phyloP scores from a whole-genome alignment of 1,140 invertebrate genomes.

The Pollicipes pollicipes region DNA sequence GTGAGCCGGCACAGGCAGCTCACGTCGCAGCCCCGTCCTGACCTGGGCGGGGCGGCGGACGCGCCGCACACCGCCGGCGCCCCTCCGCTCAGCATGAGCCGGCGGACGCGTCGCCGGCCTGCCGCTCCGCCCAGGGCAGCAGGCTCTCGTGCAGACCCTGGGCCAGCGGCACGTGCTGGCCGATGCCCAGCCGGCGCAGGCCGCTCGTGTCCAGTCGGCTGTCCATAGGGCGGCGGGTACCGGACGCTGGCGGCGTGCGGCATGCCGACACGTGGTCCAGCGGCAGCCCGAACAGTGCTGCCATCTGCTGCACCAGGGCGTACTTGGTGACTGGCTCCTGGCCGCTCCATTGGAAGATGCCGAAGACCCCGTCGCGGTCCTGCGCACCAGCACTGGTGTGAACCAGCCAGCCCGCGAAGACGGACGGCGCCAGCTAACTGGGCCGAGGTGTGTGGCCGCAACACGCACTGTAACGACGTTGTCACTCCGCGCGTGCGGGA shows the following conservation, averaged over 20 bases:
- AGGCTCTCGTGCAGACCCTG: slow-evolving; percentile 24
- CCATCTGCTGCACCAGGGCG: slow-evolving; percentile 34
- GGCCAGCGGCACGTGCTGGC: slow-evolving; percentile 28
- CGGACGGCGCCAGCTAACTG: too few species aligned
- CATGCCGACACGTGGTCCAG: slow-evolving; percentile 26
- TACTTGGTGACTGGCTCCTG: slow-evolving; percentile 36
- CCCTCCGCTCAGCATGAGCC: too few species aligned
- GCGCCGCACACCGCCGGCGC: too few species aligned
- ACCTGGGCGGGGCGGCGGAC: too few species aligned
- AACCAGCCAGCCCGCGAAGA: too few species aligned
- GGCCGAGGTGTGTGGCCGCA: too few species aligned
- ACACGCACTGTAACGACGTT: too few species aligned
- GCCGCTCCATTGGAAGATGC: slow-evolving; percentile 36
- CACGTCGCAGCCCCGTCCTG: too few species aligned
- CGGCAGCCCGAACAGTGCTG: slow-evolving; percentile 27
- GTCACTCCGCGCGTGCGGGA: too few species aligned
- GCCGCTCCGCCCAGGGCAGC: slow-evolving; percentile 9
- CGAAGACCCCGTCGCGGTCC: slow-evolving; percentile 16
- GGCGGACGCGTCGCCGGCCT: too few species aligned
- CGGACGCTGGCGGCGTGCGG: slow-evolving; percentile 21
- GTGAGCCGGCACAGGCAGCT: too few species aligned
- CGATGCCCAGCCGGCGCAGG: slow-evolving; percentile 26
- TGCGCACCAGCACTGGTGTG: too few species aligned
- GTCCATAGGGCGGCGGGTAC: slow-evolving; percentile 30
- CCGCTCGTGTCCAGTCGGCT: slow-evolving; percentile 28